phyloP scores from a whole-genome alignment of 2,888 invertebrate species.

The Torymus auratus region DNA sequence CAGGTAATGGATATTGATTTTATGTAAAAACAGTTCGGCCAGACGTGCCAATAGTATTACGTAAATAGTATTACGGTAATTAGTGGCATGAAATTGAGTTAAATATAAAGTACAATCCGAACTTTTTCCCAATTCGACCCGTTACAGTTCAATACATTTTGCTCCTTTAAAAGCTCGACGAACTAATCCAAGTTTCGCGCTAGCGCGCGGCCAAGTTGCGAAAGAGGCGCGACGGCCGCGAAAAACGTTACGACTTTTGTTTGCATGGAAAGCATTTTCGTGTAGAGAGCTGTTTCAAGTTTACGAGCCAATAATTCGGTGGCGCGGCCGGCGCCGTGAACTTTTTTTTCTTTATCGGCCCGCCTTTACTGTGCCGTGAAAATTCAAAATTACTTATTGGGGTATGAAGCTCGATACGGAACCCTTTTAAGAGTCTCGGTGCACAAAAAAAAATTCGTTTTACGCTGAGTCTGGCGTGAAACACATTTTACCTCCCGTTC shows the following conservation, averaged over 20 bases:
- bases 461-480: too few species aligned
- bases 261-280: constrained; percentile 48
- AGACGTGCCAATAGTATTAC: too few species aligned
- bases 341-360: constrained; percentile 29
- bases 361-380: not conserved
- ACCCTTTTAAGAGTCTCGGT: not conserved
- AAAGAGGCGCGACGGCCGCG: not conserved
- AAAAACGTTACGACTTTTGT: constrained; percentile 17
- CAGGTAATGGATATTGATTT: too few species aligned
- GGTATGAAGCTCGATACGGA: not conserved
- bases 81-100: too few species aligned
- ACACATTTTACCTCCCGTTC: too few species aligned
- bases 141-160: too few species aligned
- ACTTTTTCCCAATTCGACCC: too few species aligned
- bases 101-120: too few species aligned
- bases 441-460: not conserved
- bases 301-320: constrained; percentile 54
- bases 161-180: too few species aligned
- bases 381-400: not conserved
- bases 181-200: too few species aligned
- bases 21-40: too few species aligned
- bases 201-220: not conserved
- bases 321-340: not conserved
- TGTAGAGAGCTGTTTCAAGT: constrained; percentile 35
- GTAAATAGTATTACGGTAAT: too few species aligned